phyloP scores from a whole-genome alignment of 1,140 invertebrate species.

The Neocloeon triangulifer region DNA sequence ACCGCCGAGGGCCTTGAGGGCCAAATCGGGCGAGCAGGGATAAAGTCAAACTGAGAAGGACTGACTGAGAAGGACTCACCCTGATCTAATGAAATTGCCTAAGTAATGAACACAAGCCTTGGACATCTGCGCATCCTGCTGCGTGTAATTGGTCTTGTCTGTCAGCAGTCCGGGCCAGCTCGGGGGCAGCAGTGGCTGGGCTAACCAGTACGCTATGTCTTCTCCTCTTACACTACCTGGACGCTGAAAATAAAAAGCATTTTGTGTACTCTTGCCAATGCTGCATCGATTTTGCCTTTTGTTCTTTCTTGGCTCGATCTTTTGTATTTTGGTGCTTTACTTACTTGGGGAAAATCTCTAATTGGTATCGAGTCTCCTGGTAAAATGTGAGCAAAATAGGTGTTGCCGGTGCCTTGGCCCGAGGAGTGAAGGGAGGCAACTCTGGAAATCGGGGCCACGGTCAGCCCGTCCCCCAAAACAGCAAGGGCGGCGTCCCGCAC shows the following conservation, averaged over 20 bases:
- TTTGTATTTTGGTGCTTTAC: background rate
- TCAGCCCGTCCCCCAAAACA: slow-evolving; percentile 67
- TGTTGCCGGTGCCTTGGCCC: slow-evolving; percentile 28
- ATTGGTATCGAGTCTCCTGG: no score
- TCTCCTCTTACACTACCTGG: slow-evolving; percentile 72
- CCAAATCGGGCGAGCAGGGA: no score
- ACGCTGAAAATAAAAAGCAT: no score
- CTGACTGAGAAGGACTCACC: slow-evolving; percentile 14
- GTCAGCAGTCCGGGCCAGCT: slow-evolving; percentile 19
- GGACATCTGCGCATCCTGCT: slow-evolving; percentile 43
- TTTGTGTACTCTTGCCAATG: no score
- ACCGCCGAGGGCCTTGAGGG: no score
- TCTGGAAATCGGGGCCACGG: slow-evolving; percentile 55
- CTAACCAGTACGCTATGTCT: slow-evolving; percentile 82
- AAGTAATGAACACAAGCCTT: slow-evolving; percentile 56
- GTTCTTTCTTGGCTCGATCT: no score
- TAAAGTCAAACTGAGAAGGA: no score
- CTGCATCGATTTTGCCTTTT: no score
- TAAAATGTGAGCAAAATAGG: no score
- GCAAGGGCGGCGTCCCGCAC: slow-evolving; percentile 41
- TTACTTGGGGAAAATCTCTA: slow-evolving; percentile 53
- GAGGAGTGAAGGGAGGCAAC: slow-evolving; percentile 48
- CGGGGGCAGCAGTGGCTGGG: slow-evolving; percentile 54
- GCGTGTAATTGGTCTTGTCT: slow-evolving; percentile 46
- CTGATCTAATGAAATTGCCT: slow-evolving; percentile 59